A percentile compares a stretch with the other conserved stretches of the same genome.
These are phyloP conservation scores for Cosmorhoe ocellata DNA, from an alignment of 2,888 invertebrate genomes.

Conservation along the genomic window DNA sequence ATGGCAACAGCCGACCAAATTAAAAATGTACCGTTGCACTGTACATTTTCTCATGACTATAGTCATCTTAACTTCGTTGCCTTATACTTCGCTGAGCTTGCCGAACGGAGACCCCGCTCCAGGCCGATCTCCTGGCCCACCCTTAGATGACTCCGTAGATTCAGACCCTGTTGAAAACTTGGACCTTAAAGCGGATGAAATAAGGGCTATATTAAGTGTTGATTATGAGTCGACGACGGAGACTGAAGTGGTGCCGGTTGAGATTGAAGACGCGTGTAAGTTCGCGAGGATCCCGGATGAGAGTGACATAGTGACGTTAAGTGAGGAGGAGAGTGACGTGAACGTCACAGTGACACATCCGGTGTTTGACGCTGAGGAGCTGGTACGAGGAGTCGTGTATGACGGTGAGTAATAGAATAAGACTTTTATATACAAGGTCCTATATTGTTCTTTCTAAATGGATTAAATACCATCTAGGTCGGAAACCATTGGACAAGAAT, in stretches of 20 bases:
- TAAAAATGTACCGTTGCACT: conserved; percentile 54
- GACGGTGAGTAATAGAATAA: conserved; percentile 70
- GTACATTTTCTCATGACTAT: conserved; percentile 45
- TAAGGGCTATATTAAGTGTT: conserved; percentile 41
- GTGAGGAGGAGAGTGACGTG: conserved; percentile 68
- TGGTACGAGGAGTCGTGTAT: conserved; percentile 80
- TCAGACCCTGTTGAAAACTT: conserved; percentile 10
- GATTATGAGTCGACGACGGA: conserved; percentile 56
- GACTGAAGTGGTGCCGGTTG: conserved; percentile 22
- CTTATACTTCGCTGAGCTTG: conserved; percentile 67
- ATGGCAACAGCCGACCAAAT: conserved; percentile 48
- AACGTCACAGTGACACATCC: conserved; percentile 77
- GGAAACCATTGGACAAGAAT: too few relatives aligned
- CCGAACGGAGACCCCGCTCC: conserved; percentile 85
- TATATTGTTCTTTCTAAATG: too few relatives aligned
- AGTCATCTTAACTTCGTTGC: conserved; percentile 62
- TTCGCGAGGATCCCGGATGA: conserved; percentile 71
- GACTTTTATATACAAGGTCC: too few relatives aligned
- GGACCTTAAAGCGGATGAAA: conserved; percentile 40
- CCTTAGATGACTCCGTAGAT: conserved; percentile 35
- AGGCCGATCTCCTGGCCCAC: conserved; percentile 85
- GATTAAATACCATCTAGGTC: too few relatives aligned
- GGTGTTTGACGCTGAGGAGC: conserved; percentile 74
- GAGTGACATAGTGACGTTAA: conserved; percentile 66
- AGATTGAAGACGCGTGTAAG: conserved; percentile 66